Percentiles rank a stretch among this genome's conserved stretches.
phyloP scores from a whole-genome alignment of 1,140 invertebrate genomes.

The Rhopalosiphum maidis region DNA sequence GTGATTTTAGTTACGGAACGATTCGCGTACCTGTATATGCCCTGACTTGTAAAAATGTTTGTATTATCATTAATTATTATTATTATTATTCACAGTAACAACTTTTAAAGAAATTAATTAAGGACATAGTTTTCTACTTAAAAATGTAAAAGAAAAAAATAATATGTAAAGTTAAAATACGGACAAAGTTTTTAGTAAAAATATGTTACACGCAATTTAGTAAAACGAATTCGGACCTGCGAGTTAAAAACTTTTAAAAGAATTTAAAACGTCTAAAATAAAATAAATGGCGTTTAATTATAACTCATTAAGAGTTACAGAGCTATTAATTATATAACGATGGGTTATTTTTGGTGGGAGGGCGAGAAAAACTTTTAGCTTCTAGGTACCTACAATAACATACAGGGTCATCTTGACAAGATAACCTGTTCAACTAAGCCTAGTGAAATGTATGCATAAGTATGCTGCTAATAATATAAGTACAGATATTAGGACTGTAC shows the following conservation, averaged over 20 bases:
- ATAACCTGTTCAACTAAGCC: background rate
- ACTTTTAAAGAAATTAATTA: background rate
- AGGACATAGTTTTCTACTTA: background rate
- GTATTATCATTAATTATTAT: background rate
- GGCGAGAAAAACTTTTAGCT: background rate
- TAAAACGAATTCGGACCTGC: background rate
- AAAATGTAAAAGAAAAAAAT: background rate
- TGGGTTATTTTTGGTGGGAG: background rate
- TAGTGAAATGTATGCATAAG: background rate
- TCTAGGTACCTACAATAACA: background rate
- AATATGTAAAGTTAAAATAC: background rate
- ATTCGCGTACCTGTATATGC: background rate
- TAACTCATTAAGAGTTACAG: slow-evolving; percentile 7
- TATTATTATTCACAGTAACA: background rate
- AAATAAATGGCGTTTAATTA: slow-evolving; percentile 14
- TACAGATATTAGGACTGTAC: background rate
- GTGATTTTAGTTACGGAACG: background rate
- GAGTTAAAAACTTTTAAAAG: slow-evolving; percentile 9
- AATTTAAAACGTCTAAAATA: slow-evolving; percentile 18
- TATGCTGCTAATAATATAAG: too few species aligned
- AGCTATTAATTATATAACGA: background rate
- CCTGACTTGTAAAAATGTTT: background rate
- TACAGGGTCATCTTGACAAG: background rate
- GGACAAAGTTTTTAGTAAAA: background rate
- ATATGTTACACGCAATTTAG: slow-evolving; percentile 12